Evolutionary conservation across 2,888 invertebrate genomes (phyloP), one percentile per base, ranked within the genome.

Genomic region (Ochropacha duplaris): DNA sequence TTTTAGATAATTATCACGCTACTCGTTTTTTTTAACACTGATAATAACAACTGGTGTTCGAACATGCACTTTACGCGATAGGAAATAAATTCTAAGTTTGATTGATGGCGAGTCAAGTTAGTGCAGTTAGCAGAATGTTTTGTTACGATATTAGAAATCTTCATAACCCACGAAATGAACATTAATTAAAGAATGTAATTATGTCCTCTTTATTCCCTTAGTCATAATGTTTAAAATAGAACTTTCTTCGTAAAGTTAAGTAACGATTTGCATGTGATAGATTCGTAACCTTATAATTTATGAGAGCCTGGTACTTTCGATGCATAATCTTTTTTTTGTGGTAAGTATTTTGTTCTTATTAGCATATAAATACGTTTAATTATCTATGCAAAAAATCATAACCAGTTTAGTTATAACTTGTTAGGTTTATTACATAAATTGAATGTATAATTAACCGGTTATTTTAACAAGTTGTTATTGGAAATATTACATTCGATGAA

Each of bases 241-340:
- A 31, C 31, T 31, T 52, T 19, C 28, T 22, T 50, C 9, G 44
- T 19, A 16, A 22, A 31, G 8, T 26, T 34, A 12, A 19, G 12
- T n/a, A 49, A 51, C 28, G 16, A 50, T 50, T 52, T 31, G 14
- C 28, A 52, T 31, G 19, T 68, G 68, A 73, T 72, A 63, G 66
- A 75, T 76, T 67, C 60, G 67, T 61, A 63, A 67, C 66, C 63
- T 69, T 57, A 49, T 60, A 61, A 67, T 65, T 69, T 66, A 78
- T 78, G 72, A 60, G 55, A 36, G 66, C 76, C 76, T 78, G 59
- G 76, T 76, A 72, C 58, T 56, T 60, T 55, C 28, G 26, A 50
- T 61, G 50, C 54, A 59, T 67, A 68, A 68, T 62, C 34, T 52
- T 52, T 51, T 50, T 50, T 26, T 51, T 26, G 9, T 14, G 22